Percentiles rank a stretch among this genome's conserved stretches.
phyloP scores from a whole-genome alignment of 2,888 invertebrate genomes.

The Phengaris arion region DNA sequence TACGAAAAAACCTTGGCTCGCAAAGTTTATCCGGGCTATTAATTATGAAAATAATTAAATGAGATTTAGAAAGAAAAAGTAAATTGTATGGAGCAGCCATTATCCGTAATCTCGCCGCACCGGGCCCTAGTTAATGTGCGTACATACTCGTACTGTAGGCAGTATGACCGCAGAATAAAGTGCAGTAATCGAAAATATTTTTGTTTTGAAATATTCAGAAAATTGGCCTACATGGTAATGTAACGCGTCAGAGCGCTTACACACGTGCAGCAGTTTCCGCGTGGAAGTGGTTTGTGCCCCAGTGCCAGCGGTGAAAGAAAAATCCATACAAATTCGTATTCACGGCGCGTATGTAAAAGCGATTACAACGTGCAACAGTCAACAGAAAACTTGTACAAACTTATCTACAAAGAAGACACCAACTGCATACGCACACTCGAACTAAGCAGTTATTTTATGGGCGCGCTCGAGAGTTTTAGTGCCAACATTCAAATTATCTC shows the following conservation, averaged over 20 bases:
- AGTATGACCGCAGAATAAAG: no score
- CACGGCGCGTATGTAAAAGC: no score
- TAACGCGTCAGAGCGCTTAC: no score
- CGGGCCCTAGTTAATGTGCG: slow-evolving; percentile 45
- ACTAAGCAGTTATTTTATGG: slow-evolving; percentile 42
- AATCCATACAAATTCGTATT: no score
- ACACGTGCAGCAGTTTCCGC: no score
- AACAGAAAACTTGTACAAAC: not conserved
- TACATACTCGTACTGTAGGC: not conserved
- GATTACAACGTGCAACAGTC: no score
- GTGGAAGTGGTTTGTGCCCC: no score
- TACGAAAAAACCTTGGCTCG: not conserved
- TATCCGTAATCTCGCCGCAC: slow-evolving; percentile 32
- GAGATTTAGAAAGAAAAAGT: slow-evolving; percentile 21
- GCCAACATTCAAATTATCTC: slow-evolving; percentile 45
- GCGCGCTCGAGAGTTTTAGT: slow-evolving; percentile 40
- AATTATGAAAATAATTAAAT: slow-evolving; percentile 20
- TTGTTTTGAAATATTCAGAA: no score
- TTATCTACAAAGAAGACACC: not conserved
- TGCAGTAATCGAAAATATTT: no score
- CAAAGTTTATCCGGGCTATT: slow-evolving; percentile 18
- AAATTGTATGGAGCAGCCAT: slow-evolving; percentile 23
- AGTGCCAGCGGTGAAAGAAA: no score
- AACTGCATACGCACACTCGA: not conserved
- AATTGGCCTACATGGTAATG: no score